phyloP scores from a whole-genome alignment of 2,888 invertebrate genomes.

The Amblyjoppa proteus region DNA sequence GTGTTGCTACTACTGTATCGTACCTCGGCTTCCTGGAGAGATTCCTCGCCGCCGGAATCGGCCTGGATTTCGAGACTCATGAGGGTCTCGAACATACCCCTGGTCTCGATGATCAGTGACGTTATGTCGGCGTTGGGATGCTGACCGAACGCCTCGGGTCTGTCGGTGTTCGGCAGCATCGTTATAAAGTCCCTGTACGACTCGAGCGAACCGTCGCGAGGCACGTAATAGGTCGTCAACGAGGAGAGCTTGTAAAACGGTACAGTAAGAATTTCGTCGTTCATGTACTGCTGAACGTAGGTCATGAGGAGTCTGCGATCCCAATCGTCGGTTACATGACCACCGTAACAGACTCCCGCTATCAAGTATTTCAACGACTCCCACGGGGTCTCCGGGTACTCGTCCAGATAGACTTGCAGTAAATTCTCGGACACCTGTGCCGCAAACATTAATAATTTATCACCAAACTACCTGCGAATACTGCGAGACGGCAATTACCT shows the following conservation, averaged over 20 bases:
- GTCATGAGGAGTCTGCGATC: conserved; percentile 91
- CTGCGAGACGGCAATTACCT: conserved; percentile 86
- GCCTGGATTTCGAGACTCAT: conserved; percentile 91
- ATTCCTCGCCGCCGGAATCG: conserved; percentile 86
- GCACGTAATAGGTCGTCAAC: conserved; percentile 92
- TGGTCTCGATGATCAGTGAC: conserved; percentile 92
- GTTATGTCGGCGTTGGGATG: conserved; percentile 96
- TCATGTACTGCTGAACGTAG: conserved; percentile 94
- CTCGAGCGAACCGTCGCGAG: conserved; percentile 92
- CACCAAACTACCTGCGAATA: neutral
- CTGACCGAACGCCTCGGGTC: conserved; percentile 95
- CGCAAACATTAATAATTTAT: neutral
- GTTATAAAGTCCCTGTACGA: conserved; percentile 93
- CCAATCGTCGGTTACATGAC: conserved; percentile 93
- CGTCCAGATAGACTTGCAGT: conserved; percentile 93
- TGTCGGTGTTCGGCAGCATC: conserved; percentile 91
- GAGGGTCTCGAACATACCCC: conserved; percentile 91
- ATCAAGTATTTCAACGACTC: conserved; percentile 95
- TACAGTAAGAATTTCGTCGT: conserved; percentile 89
- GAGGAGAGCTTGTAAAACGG: conserved; percentile 91
- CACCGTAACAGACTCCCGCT: conserved; percentile 95
- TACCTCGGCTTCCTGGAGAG: conserved; percentile 91
- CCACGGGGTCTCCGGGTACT: conserved; percentile 94
- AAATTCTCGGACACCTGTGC: conserved; percentile 92
- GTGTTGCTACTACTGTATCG: no score